These are phyloP conservation scores for Mastomys coucha DNA, from an alignment of 2,113 vertebrate species.

Conservation along the genomic window DNA sequence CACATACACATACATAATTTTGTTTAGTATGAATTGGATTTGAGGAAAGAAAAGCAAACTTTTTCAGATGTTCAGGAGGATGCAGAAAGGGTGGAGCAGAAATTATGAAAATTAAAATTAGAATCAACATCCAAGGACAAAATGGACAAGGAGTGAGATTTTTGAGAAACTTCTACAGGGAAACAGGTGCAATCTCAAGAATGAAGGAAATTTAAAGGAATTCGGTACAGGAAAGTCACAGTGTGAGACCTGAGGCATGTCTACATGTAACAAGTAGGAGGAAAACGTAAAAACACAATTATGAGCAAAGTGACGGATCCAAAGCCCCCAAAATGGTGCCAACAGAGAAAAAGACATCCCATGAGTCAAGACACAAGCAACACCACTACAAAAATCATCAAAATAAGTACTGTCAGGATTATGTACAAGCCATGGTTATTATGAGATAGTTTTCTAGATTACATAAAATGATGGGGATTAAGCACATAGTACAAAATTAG, in stretches of 20 bases:
- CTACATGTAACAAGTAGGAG: not conserved
- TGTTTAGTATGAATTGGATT: not conserved
- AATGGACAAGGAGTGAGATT: not conserved
- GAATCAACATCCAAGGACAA: not conserved
- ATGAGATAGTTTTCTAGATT: not conserved
- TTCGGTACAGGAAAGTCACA: not conserved
- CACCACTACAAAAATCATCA: not conserved
- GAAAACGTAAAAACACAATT: not conserved
- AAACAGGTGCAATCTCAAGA: not conserved
- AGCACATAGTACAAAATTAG: not conserved
- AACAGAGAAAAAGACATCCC: not conserved
- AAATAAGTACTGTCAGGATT: not conserved
- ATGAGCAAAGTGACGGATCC: not conserved
- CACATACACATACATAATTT: not conserved
- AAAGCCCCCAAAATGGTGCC: not conserved
- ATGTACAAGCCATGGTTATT: not conserved
- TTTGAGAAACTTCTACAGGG: not conserved
- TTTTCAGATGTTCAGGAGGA: not conserved
- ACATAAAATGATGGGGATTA: not conserved
- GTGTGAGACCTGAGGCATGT: not conserved
- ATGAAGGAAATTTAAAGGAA: not conserved
- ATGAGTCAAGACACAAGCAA: not conserved
- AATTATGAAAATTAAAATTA: not conserved
- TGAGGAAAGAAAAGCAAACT: accelerated
- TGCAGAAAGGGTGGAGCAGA: not conserved